Evolutionary conservation across 2,113 vertebrate species (phyloP), one percentile per base, ranked within the genome.

Genomic region (Rhinogobius similis): DNA sequence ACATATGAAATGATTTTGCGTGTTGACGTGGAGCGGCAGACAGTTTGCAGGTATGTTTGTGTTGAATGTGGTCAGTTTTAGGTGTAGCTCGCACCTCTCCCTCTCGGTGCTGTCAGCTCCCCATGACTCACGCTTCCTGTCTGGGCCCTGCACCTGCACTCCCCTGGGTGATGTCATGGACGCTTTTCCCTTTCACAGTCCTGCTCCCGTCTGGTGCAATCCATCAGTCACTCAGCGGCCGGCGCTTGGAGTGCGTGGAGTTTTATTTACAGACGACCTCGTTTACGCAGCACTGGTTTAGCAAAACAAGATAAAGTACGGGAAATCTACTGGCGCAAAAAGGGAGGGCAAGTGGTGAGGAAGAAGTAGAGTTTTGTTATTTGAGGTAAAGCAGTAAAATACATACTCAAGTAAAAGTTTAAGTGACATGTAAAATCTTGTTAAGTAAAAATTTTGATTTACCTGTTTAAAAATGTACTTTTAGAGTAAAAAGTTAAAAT

Each of bases 101-200:
- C 83, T 68, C 70, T 84, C 86, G 85, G 86, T 86, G 73, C 86
- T 92, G 84, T 88, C 82, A 79, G 80, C 92, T 92, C 89, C 91
- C 90, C 86, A 81, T 93, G 90, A 93, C 79, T 93, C 91, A 92
- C 46, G 9, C 90, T 93, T 92, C 92, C 92, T 92, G 90, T 91
- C 86, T 87, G 82, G 13, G 82, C 89, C 90, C 88, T 86, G 88
- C 90, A 90, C 90, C 87, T 87, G 88, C 92, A 84, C 83, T 88
- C 84, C 82, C 86, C 79, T 81, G 82, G 84, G 83, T 93, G 92
- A 93, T 93, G 91, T 93, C 89, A 93, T 91, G 91, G 89, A 88
- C 91, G 88, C 89, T 90, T 92, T 92, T 91, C 88, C 52, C 88
- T 90, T 76, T 85, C 76, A 81, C 80, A 48, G 73, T 29, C 72